phyloP scores from a whole-genome alignment of 2,797 vertebrate genomes.

The Coccyzus lansbergi region DNA sequence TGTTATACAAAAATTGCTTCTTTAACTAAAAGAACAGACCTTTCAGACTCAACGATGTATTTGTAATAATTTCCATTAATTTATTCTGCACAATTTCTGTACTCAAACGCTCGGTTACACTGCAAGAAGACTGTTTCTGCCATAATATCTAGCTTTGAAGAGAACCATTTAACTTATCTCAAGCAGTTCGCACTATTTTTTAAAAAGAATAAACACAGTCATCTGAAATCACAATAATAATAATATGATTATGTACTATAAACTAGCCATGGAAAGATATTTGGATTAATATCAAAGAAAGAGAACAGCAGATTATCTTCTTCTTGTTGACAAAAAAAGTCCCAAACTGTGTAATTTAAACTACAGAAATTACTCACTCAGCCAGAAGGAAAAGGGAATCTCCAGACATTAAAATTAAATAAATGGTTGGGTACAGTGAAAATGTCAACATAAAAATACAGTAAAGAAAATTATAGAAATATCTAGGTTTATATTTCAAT shows the following conservation, averaged over 20 bases:
- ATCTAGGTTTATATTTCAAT: background rate
- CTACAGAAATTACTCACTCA: background rate
- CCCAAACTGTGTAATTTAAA: background rate
- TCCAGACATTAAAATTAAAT: background rate
- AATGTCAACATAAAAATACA: background rate
- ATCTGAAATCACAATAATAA: background rate
- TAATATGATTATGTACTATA: background rate
- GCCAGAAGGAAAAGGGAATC: background rate
- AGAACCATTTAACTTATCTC: background rate
- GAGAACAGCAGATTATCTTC: background rate
- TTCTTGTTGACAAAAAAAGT: background rate
- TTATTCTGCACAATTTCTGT: background rate
- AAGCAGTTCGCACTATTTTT: background rate
- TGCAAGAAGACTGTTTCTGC: background rate
- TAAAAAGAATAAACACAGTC: background rate
- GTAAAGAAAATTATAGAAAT: background rate
- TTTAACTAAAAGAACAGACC: background rate
- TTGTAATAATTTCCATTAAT: constrained; percentile 17
- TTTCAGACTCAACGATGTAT: background rate
- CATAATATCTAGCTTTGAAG: background rate
- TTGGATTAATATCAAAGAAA: background rate
- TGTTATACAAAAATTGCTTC: background rate
- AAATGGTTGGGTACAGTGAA: background rate
- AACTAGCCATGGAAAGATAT: background rate
- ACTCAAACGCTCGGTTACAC: background rate